Conservation (phyloP, 2,113 vertebrate genomes). For the Ifrita kowaldi region DNA sequence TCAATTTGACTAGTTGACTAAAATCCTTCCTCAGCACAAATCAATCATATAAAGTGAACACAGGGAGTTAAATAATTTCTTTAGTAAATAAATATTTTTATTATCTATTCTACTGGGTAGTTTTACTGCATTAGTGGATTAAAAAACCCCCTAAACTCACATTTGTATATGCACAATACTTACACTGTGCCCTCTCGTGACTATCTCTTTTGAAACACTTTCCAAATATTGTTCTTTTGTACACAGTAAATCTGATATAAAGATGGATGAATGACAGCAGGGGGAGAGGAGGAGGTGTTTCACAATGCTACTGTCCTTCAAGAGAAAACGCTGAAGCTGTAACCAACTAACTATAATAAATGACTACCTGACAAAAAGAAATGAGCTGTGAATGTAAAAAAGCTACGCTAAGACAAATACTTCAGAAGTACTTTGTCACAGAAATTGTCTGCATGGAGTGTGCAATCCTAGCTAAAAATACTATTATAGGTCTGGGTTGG, state of each 20-base stretch:
- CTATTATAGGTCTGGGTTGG: neutral
- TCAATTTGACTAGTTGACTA: neutral
- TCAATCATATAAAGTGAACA: neutral
- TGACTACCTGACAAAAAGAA: conserved; percentile 4
- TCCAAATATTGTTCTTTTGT: neutral
- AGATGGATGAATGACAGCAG: conserved; percentile 30
- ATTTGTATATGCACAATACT: neutral
- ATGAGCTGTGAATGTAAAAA: conserved; percentile 56
- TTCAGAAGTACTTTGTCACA: neutral
- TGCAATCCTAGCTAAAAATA: neutral
- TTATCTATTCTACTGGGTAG: neutral
- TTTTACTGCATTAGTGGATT: neutral
- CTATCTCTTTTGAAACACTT: neutral
- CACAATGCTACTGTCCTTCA: conserved; percentile 60
- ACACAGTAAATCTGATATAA: neutral
- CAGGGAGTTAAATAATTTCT: neutral
- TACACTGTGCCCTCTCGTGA: neutral
- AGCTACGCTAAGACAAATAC: neutral
- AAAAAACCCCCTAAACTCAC: neutral
- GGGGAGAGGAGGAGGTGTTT: neutral
- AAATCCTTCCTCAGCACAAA: neutral
- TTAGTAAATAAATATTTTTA: neutral
- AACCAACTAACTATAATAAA: conserved; percentile 62
- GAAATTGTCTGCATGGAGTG: neutral
- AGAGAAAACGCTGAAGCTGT: conserved; percentile 37